These are phyloP conservation scores for Bilobella aurantiaca DNA, from an alignment of 1,140 invertebrate genomes.

Conservation along the genomic window DNA sequence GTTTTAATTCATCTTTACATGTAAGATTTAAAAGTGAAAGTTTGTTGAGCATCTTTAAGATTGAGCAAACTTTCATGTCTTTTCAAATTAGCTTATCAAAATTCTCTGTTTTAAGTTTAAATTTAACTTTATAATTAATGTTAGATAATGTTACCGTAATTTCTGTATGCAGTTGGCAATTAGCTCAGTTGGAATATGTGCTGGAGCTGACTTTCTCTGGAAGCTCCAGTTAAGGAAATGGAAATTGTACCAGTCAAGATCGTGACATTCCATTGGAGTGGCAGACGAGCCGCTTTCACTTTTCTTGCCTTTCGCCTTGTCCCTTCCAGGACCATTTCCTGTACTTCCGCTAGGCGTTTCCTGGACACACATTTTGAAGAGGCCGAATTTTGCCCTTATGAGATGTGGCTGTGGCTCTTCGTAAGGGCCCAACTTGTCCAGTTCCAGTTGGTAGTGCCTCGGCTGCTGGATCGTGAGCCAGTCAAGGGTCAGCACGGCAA, in stretches of 20 bases:
- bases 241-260: conserved; percentile 32
- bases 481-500: conserved; percentile 28
- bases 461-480: conserved; percentile 33
- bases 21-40: too few relatives aligned
- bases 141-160: conserved; percentile 22
- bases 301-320: not conserved
- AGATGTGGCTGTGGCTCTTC: conserved; percentile 33
- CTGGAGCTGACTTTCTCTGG: conserved; percentile 14
- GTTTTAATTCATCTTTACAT: too few relatives aligned
- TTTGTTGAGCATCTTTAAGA: too few relatives aligned
- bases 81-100: too few relatives aligned
- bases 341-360: not conserved
- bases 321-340: not conserved
- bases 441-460: conserved; percentile 27
- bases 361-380: conserved; percentile 35
- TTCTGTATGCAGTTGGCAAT: conserved; percentile 33
- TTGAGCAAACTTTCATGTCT: too few relatives aligned
- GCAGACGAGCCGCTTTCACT: not conserved
- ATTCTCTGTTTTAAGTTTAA: too few relatives aligned
- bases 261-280: conserved; percentile 20
- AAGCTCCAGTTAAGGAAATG: conserved; percentile 14
- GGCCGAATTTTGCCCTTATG: conserved; percentile 30
- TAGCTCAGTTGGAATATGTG: conserved; percentile 30
- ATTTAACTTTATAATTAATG: too few relatives aligned
- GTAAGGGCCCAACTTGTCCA: conserved; percentile 33